phyloP scores from a whole-genome alignment of 2,888 invertebrate species.

The Ophion slaviceki region DNA sequence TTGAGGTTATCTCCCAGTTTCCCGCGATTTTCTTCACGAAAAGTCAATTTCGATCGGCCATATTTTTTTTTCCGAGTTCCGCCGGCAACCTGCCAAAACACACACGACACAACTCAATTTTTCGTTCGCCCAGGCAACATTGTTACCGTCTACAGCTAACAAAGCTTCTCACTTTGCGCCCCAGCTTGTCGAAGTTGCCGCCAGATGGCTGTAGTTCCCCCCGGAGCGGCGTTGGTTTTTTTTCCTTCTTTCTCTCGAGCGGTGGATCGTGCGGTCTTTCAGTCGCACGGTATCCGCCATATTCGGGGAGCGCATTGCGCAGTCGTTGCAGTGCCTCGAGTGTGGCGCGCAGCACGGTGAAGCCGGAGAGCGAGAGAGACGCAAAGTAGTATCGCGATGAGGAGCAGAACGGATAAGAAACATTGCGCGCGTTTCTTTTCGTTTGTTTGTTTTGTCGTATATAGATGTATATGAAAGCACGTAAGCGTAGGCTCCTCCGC shows the following conservation, averaged over 20 bases:
- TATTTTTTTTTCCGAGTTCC: not conserved
- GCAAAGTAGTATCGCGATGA: constrained; percentile 31
- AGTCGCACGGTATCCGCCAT: constrained; percentile 44
- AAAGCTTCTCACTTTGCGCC: too few relatives aligned
- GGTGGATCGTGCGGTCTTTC: constrained; percentile 1
- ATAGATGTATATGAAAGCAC: constrained; percentile 17
- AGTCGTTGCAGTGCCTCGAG: constrained; percentile 42
- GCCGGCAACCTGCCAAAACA: not conserved
- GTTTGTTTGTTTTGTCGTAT: constrained; percentile 15
- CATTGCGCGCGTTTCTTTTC: constrained; percentile 46
- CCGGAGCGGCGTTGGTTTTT: not conserved
- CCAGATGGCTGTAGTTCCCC: too few relatives aligned
- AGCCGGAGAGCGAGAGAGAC: constrained; percentile 24
- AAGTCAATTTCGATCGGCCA: not conserved
- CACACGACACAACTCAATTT: too few relatives aligned
- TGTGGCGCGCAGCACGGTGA: constrained; percentile 38
- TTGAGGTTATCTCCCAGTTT: not conserved
- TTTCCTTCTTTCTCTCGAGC: not conserved
- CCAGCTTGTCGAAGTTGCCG: too few relatives aligned
- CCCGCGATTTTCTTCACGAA: not conserved
- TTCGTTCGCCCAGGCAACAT: too few relatives aligned
- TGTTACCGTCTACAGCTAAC: too few relatives aligned
- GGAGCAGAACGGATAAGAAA: constrained; percentile 50
- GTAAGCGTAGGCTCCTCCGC: constrained; percentile 6
- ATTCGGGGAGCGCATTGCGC: constrained; percentile 59